Evolutionary conservation across 2,113 vertebrate genomes (phyloP).

Genomic region (Proterorhinus semilunaris): DNA sequence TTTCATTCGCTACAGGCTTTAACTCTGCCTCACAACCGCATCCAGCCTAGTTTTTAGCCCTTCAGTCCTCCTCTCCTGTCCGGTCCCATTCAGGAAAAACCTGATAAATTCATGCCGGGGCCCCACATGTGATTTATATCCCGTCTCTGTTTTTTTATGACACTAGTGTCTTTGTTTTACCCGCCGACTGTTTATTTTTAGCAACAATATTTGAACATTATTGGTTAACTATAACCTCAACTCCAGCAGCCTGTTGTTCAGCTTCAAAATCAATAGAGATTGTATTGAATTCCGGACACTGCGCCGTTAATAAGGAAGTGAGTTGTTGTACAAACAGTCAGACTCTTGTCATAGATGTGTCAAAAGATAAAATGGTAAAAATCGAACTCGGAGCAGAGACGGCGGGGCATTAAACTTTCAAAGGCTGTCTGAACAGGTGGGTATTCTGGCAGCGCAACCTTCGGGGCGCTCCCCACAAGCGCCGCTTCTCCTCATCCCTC

Average conservation of each 20-base stretch:
- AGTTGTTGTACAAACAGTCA: background rate
- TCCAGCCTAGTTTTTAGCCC: constrained; percentile 44
- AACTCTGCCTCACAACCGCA: constrained; percentile 71
- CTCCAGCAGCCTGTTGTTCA: background rate
- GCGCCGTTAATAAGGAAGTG: background rate
- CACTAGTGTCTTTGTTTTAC: background rate
- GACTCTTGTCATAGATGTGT: constrained; percentile 4
- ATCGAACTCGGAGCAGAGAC: constrained; percentile 14
- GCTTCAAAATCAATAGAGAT: background rate
- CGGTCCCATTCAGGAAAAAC: constrained; percentile 3
- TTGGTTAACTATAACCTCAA: background rate
- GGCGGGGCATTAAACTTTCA: constrained; percentile 48
- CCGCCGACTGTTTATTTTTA: background rate
- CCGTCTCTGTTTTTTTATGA: background rate
- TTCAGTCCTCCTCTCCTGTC: constrained; percentile 47
- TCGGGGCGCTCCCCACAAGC: constrained; percentile 33
- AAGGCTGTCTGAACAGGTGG: constrained; percentile 56
- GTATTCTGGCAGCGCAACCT: constrained; percentile 37
- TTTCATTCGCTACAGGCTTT: constrained; percentile 66
- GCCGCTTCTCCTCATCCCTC: constrained; percentile 27
- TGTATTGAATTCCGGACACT: too few species aligned
- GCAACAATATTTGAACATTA: background rate
- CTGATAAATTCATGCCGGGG: background rate
- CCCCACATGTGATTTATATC: constrained; percentile 6
- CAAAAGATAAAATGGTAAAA: constrained; percentile 15